A percentile compares a stretch with the other conserved stretches of the same genome.
These are phyloP conservation scores for Melolontha melolontha DNA, from an alignment of 2,888 invertebrate genomes.

Conservation along the genomic window DNA sequence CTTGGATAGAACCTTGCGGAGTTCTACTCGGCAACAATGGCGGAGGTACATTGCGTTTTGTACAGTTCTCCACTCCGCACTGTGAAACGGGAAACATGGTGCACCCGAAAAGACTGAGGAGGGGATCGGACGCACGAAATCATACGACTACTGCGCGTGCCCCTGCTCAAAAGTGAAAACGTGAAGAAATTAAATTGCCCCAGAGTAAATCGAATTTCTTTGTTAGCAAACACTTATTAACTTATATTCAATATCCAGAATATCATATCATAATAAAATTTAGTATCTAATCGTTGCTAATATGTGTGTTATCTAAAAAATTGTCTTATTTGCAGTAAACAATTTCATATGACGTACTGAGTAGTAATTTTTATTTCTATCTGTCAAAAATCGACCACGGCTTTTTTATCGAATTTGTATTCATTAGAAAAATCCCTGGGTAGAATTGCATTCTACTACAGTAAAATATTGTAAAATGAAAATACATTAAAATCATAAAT, in stretches of 20 bases:
- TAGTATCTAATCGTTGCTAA: too few relatives aligned
- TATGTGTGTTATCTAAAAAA: too few relatives aligned
- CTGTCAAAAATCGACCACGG: slow-evolving; percentile 2
- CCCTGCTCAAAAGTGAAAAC: slow-evolving; percentile 45
- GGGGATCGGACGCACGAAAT: slow-evolving; percentile 63
- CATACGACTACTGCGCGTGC: slow-evolving; percentile 60
- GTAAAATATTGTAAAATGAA: slow-evolving; percentile 9
- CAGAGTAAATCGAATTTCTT: background rate
- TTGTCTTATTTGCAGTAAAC: too few relatives aligned
- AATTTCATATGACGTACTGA: too few relatives aligned
- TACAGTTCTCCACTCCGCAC: slow-evolving; percentile 65
- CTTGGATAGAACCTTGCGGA: slow-evolving; percentile 64
- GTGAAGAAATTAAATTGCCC: slow-evolving; percentile 44
- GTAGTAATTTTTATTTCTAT: too few relatives aligned
- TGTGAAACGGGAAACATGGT: slow-evolving; percentile 66
- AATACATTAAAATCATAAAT: background rate
- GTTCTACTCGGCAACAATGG: slow-evolving; percentile 66
- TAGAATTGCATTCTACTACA: background rate
- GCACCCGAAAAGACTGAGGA: slow-evolving; percentile 66
- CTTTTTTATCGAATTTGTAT: slow-evolving; percentile 24
- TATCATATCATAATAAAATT: too few relatives aligned
- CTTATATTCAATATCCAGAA: too few relatives aligned
- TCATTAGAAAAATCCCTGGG: slow-evolving; percentile 10
- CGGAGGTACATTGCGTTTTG: slow-evolving; percentile 67
- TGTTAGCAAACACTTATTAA: too few relatives aligned